Base-by-base conservation (phyloP, 2,888 invertebrate species). In the Minunthozetes semirufus region DNA sequence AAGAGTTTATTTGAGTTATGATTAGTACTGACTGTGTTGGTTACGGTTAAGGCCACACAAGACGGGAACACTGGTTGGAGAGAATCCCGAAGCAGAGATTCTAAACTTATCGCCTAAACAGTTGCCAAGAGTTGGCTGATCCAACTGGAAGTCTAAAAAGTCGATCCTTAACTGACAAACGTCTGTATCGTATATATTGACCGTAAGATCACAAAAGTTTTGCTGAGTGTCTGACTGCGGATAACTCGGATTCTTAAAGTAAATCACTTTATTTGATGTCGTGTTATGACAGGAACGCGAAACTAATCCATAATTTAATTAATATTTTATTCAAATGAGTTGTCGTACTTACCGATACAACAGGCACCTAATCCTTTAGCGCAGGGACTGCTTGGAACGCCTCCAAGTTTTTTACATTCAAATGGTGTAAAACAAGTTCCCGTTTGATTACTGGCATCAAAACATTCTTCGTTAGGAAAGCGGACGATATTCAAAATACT, bases 401-500 rank as follows among this genome's bases (percentile, higher is more conserved):
- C 78, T 38, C 78, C 78, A 15, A 77, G 66, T 17, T 73, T 73
- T 59, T 77, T 77, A 38, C 78, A 78, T 50, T 78, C 76, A 1
- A 72, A 29, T 22, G 77, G 19, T 2, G 77, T 78, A 73, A 76
- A 78, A 70, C 78, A 78, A 19, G 78, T 78, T 1, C 78, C 78
- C 48, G 56, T 75, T 72, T 76, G 78, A 71, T 77, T 77, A n/a
- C 66, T 56, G 9, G 73, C 74, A 63, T 77, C 77, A 19, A 73
- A 73, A 59, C 77, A 77, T 63, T 77, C 77, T 9, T 77, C 77
- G 42, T 77, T 77, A 15, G 77, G 76, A 56, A 77, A 77, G 19
- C 70, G 74, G n/a, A 77, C 74, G 33, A 77, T 73, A 63, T 76
- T 74, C n/a, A 77, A 72, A 38, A 77, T 5, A 25, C 68, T 68